Base-by-base conservation (phyloP, 2,113 vertebrate species). In the Polypterus senegalus region DNA sequence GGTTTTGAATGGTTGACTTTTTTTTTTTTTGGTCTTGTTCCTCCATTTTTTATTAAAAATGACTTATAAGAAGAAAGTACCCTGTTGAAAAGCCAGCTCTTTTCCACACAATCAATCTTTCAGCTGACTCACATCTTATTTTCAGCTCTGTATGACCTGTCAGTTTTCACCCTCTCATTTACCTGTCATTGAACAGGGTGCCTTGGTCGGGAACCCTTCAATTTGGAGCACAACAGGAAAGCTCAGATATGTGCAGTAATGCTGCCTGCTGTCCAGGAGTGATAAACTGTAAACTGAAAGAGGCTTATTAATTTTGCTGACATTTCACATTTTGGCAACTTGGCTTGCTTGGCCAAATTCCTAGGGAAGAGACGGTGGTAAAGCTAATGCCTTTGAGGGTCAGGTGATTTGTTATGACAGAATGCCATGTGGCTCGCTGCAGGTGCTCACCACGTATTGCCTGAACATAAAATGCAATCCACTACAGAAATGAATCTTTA, bases 241-340 rank as follows among this genome's bases (percentile, higher is more conserved):
- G 56, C 43, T 45, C 27, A 57, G 7, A 57, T 57, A 57, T 57
- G 6, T 44, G 56, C 10, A 57, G 56, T 9, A 27, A 27, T 27
- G 6, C 49, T 51, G 49, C 9, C 49, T 51, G 49, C 9, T 27
- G 27, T 27, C 27, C 27, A 27, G 49, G 6, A 4, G 56, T 57
- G 56, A 58, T 43, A 45, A 58, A 58, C 46, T 58, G 56, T 58
- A 58, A 58, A 58, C 27, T 58, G 4, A 58, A 58, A 58, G 4
- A 43, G 9, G 56, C 3, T 58, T 43, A 58, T 45, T 44, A 4
- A 5, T 58, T 58, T 58, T 58, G 9, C 54, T 3, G 54, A 56
- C 11, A 56, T 10, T 58, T 58, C 8, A 44, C 56, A 4, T 7
- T 58, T 58, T 58, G 4, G 43, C n/a, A 43, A 58, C 27, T 44